A percentile compares a stretch with the other conserved stretches of the same genome.
Conservation (phyloP, 2,888 invertebrate genomes). For the Drosophila infuscata region DNA sequence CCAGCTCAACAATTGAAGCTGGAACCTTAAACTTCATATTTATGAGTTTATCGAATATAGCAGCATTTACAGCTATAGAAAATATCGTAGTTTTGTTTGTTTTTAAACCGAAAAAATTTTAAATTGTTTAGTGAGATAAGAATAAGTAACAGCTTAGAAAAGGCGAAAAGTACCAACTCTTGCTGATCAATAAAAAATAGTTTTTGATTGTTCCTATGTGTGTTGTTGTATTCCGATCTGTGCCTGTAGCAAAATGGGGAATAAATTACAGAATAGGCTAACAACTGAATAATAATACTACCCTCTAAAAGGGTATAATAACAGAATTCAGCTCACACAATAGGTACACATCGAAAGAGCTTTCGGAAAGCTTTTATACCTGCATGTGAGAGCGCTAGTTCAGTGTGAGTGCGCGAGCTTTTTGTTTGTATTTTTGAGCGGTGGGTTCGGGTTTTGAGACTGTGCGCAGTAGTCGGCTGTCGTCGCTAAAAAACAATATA, state of each 20-base stretch:
- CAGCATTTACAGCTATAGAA: no score
- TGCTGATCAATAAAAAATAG: not conserved
- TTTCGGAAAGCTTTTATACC: constrained; percentile 66
- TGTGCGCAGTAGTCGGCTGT: constrained; percentile 42
- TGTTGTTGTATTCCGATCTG: not conserved
- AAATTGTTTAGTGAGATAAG: not conserved
- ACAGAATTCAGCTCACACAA: constrained; percentile 20
- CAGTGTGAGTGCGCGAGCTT: constrained; percentile 25
- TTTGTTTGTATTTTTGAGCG: constrained; percentile 14
- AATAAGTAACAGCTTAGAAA: no score
- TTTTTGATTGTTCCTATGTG: not conserved
- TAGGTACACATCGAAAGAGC: constrained; percentile 42
- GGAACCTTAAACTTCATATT: not conserved
- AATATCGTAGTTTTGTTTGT: no score
- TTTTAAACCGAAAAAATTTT: no score
- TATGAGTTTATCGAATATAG: not conserved
- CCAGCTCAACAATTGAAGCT: not conserved
- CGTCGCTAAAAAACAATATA: constrained; percentile 25
- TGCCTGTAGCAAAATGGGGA: not conserved
- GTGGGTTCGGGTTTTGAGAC: constrained; percentile 14
- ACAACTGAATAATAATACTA: not conserved
- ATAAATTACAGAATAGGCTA: not conserved
- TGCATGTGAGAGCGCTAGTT: constrained; percentile 43
- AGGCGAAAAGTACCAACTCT: no score
- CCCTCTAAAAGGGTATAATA: not conserved